Percentiles rank a stretch among this genome's conserved stretches.
phyloP scores from a whole-genome alignment of 2,888 invertebrate genomes.

The Sturmia bella region DNA sequence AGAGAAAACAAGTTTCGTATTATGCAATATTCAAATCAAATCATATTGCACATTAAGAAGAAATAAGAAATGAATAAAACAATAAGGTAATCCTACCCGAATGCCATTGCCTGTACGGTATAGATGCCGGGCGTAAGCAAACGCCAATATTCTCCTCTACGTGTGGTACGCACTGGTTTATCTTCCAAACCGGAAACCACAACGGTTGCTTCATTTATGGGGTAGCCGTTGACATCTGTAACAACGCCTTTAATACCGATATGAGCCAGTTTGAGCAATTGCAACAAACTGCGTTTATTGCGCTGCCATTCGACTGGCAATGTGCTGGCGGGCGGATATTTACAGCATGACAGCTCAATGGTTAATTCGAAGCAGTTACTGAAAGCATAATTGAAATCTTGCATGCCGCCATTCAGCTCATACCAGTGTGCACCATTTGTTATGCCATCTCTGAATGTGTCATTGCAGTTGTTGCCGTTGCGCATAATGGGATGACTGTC shows the following conservation, averaged over 20 bases:
- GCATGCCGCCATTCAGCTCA: constrained; percentile 96
- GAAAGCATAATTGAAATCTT: constrained; percentile 97
- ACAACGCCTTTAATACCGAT: constrained; percentile 85
- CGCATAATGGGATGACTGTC: constrained; percentile 89
- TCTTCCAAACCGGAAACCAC: constrained; percentile 88
- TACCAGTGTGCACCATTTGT: constrained; percentile 98
- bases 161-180: constrained; percentile 90
- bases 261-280: constrained; percentile 91
- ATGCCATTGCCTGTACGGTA: constrained; percentile 87
- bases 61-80: constrained; percentile 17
- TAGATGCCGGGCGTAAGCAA: constrained; percentile 94
- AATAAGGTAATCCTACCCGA: constrained; percentile 84
- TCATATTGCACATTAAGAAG: constrained; percentile 15
- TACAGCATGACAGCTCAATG: constrained; percentile 97
- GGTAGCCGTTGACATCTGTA: constrained; percentile 80
- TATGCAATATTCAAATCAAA: constrained; percentile 46
- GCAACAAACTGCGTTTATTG: constrained; percentile 92
- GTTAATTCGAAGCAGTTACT: constrained; percentile 99
- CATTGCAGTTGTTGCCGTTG: constrained; percentile 88
- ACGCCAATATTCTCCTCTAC: constrained; percentile 96
- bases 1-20: constrained; percentile 56
- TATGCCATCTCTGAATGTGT: constrained; percentile 89
- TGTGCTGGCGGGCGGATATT: constrained; percentile 90
- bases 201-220: constrained; percentile 87
- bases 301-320: constrained; percentile 90